Evolutionary conservation across 2,797 vertebrate genomes (phyloP).

Genomic region (Hoplostethus mediterraneus): DNA sequence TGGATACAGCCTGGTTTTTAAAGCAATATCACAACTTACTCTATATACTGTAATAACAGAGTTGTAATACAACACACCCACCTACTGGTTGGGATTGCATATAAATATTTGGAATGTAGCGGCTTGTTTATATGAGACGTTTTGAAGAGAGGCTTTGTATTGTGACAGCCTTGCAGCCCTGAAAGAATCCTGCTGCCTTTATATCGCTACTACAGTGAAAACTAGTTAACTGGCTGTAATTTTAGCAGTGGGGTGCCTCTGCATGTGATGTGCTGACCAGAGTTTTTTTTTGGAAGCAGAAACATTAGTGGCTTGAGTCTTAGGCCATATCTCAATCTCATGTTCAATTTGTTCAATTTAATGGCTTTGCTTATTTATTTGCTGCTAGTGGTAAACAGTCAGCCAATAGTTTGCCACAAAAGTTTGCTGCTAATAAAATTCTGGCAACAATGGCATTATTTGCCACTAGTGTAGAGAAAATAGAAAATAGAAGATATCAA

Average conservation of each 20-base stretch:
- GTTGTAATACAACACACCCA: conserved; percentile 72
- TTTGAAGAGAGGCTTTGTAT: background rate
- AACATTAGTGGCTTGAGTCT: conserved; percentile 35
- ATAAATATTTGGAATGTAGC: conserved; percentile 54
- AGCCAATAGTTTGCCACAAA: too few relatives aligned
- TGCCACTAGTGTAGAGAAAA: too few relatives aligned
- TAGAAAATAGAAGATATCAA: too few relatives aligned
- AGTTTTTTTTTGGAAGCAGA: conserved; percentile 30
- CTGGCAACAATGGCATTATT: too few relatives aligned
- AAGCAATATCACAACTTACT: background rate
- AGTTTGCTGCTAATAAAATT: too few relatives aligned
- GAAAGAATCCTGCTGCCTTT: background rate
- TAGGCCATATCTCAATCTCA: too few relatives aligned
- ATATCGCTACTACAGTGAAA: background rate
- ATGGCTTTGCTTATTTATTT: too few relatives aligned
- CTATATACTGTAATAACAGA: conserved; percentile 39
- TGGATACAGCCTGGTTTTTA: background rate
- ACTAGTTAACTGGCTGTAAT: conserved; percentile 2
- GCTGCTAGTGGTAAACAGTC: too few relatives aligned
- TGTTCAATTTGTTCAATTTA: too few relatives aligned
- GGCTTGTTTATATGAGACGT: background rate
- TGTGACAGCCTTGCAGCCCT: background rate
- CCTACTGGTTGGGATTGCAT: conserved; percentile 68
- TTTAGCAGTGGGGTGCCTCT: background rate
- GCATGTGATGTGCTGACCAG: conserved; percentile 17